phyloP scores from a whole-genome alignment of 2,888 invertebrate genomes.

The Monoplex corrugatus region DNA sequence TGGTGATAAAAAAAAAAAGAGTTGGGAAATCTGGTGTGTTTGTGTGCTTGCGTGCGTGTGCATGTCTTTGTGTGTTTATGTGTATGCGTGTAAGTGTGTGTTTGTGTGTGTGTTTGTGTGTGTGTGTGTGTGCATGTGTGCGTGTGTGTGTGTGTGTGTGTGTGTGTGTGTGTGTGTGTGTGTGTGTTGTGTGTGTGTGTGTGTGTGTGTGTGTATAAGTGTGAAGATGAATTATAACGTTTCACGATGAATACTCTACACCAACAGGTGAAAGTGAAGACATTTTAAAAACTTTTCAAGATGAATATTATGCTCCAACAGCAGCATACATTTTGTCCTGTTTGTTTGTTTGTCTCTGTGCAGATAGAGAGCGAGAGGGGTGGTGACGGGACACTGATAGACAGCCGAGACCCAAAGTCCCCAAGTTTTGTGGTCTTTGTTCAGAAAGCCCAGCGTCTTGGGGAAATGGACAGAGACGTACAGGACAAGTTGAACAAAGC shows the following conservation, averaged over 20 bases:
- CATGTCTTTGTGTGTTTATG: neutral
- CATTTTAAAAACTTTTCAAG: too few species aligned
- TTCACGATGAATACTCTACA: too few species aligned
- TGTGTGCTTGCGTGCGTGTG: neutral
- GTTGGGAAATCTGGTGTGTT: too few species aligned
- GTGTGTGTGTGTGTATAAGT: neutral
- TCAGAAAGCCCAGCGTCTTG: constrained; percentile 37
- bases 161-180: neutral
- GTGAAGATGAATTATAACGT: too few species aligned
- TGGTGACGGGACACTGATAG: neutral
- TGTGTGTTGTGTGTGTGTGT: constrained; percentile 4
- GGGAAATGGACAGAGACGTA: constrained; percentile 2
- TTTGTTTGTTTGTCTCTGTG: neutral
- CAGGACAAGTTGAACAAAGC: neutral
- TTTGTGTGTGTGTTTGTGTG: too few species aligned
- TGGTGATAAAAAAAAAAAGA: too few species aligned
- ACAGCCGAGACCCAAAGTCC: neutral
- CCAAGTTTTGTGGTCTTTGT: constrained; percentile 36
- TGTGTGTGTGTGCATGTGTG: neutral
- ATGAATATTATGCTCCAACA: too few species aligned
- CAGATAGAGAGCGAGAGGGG: constrained; percentile 16
- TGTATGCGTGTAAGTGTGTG: neutral
- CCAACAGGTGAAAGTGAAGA: too few species aligned
- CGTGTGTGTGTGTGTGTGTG: neutral
- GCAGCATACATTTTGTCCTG: neutral